Percentiles rank a stretch among this genome's conserved stretches.
phyloP scores from a whole-genome alignment of 2,797 vertebrate genomes.

The Oreochromis mossambicus region DNA sequence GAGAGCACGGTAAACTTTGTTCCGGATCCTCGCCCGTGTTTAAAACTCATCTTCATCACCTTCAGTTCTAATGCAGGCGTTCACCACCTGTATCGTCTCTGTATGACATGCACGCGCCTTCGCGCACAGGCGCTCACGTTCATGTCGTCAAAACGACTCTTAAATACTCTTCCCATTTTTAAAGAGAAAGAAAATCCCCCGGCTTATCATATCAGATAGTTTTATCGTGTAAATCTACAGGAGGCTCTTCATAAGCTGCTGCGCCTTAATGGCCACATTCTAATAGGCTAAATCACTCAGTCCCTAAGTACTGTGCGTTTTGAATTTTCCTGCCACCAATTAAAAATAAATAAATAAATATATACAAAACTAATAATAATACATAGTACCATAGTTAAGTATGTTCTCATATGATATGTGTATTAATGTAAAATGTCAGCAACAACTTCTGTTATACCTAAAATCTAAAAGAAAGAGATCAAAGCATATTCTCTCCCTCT shows the following conservation, averaged over 20 bases:
- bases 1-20: conserved; percentile 22
- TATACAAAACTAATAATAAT: neutral
- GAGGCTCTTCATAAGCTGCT: conserved; percentile 60
- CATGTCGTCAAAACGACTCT: conserved; percentile 1
- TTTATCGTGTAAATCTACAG: conserved; percentile 60
- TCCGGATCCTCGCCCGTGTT: conserved; percentile 12
- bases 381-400: neutral
- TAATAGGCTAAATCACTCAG: conserved; percentile 24
- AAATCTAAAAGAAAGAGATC: neutral
- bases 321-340: neutral
- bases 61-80: conserved; percentile 2
- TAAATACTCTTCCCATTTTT: neutral
- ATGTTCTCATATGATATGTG: neutral
- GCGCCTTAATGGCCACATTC: conserved; percentile 43
- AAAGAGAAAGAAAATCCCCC: conserved; percentile 12
- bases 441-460: neutral
- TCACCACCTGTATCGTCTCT: conserved; percentile 14
- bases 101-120: neutral
- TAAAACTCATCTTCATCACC: neutral
- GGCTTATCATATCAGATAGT: conserved; percentile 38
- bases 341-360: neutral
- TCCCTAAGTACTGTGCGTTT: neutral
- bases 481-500: neutral
- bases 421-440: neutral
- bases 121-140: neutral